Percentiles rank a stretch among this genome's conserved stretches.
Conservation (phyloP, 2,888 invertebrate genomes). For the Didymodactylos carnosus region DNA sequence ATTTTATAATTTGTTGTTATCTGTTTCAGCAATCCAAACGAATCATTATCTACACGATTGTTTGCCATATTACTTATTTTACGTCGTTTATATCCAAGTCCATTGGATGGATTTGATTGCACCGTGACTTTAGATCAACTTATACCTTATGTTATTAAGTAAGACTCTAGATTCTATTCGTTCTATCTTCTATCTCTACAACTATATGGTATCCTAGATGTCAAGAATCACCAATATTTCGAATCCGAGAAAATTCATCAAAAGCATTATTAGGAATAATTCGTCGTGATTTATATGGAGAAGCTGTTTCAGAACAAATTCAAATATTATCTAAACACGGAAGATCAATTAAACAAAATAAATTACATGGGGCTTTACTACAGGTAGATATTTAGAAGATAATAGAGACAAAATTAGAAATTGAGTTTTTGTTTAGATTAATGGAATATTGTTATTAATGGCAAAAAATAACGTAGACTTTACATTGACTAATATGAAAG, state of each 20-base stretch:
- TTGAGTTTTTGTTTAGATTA: neutral
- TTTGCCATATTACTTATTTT: neutral
- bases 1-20: neutral
- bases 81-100: neutral
- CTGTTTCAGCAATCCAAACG: neutral
- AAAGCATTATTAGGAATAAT: neutral
- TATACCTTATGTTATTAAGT: neutral
- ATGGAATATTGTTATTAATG: neutral
- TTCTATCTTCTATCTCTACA: neutral
- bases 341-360: neutral
- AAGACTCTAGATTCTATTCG: neutral
- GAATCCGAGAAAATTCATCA: neutral
- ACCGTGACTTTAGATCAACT: neutral
- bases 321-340: neutral
- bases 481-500: neutral
- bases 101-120: neutral
- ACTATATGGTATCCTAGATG: neutral
- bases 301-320: neutral
- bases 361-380: neutral
- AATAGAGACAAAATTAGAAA: neutral
- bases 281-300: neutral
- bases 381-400: neutral
- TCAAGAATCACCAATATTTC: neutral
- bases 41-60: neutral
- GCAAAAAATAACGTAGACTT: neutral